Evolutionary conservation across 2,113 vertebrate species (phyloP), one percentile per base, ranked within the genome.

Genomic region (Podiceps cristatus): DNA sequence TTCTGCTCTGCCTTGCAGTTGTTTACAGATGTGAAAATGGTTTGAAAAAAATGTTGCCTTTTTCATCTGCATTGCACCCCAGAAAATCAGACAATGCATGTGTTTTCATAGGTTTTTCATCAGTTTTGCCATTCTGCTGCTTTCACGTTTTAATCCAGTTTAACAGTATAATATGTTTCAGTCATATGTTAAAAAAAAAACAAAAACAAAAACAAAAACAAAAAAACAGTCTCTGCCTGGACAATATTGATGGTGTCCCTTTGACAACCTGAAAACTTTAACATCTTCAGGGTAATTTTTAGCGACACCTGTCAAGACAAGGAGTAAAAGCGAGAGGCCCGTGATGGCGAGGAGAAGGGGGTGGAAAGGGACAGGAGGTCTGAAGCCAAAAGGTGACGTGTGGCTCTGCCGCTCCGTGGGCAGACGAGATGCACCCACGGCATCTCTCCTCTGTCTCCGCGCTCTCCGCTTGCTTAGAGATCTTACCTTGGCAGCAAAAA

Each of bases 1-100:
- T 95, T 49, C 95, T 90, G 52, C 55, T 42, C 73, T 83, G 91
- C 91, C 86, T 89, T 31, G 73, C 77, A 91, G 88, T 71, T 88
- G 71, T 93, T 87, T 93, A 83, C 75, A 93, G 83, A 68, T 92
- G 92, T 86, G 92, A 66, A 95, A 92, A 96, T 64, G n/a, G 29
- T 14, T 69, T 60, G 63, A 28, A 44, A 8, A 52, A 71, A 58
- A 67, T 3, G 11, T 44, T 69, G 17, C 86, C 11, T 1, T 80
- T 95, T 90, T 90, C 88, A 62, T 78, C 93, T 78, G 87, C 88
- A 64, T 3, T 92, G 74, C 82, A 67, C 47, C 49, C 18, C 49
- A 90, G 58, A 89, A 81, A 66, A 50, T 25, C 86, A 69, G 55
- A 42, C 47, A 86, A 14, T 18, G 9, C 3, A 0, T 27, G 37